Conservation (phyloP, 2,888 invertebrate genomes). For the Pseudoips prasinana region DNA sequence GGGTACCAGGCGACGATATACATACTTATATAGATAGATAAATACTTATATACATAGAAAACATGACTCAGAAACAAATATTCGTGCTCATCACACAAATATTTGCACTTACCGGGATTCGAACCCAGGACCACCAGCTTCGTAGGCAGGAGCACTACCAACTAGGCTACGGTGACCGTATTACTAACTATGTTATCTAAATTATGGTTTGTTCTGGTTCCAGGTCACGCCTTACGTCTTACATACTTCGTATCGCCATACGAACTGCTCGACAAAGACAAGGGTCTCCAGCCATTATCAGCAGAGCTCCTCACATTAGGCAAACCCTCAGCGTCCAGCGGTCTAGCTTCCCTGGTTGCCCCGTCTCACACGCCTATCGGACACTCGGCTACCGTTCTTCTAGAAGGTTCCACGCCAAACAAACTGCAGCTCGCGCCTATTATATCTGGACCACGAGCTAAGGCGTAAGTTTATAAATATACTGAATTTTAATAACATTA, state of each 20-base stretch:
- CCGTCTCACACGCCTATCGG: conserved; percentile 85
- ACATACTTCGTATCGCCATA: conserved; percentile 97
- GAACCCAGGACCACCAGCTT: no score
- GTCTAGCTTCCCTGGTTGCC: conserved; percentile 64
- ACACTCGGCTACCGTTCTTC: conserved; percentile 92
- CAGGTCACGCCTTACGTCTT: conserved; percentile 95
- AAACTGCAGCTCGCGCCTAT: conserved; percentile 90
- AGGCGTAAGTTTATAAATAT: conserved; percentile 79
- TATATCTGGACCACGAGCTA: conserved; percentile 86
- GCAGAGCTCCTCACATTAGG: conserved; percentile 86
- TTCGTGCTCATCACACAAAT: no score
- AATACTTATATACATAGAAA: no score
- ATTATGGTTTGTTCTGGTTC: no score
- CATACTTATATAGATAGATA: no score
- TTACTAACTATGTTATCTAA: no score
- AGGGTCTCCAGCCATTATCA: conserved; percentile 87
- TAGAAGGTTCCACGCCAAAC: conserved; percentile 93
- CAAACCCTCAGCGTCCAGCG: conserved; percentile 55
- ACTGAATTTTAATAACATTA: neutral
- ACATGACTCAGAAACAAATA: no score
- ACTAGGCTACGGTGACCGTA: no score
- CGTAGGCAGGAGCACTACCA: no score
- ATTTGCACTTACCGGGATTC: no score
- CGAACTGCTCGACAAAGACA: conserved; percentile 91
- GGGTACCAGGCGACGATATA: no score